Percentiles rank a stretch among this genome's conserved stretches.
Evolutionary conservation across 2,888 invertebrate species (phyloP).

Genomic region (Odontomyia ornata): DNA sequence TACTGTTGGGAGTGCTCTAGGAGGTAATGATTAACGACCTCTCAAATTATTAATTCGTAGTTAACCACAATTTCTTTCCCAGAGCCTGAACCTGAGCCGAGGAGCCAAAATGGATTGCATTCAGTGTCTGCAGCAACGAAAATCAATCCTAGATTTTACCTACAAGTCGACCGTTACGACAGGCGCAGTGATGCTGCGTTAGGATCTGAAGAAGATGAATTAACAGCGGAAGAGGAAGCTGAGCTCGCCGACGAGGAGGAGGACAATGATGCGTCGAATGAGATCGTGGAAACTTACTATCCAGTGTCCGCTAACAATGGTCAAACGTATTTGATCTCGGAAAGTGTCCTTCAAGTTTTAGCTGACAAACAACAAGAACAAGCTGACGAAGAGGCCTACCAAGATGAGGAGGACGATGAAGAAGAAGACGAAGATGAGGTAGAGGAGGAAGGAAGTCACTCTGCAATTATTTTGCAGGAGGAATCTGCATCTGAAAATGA

Average conservation of each 20-base stretch:
- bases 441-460: conserved; percentile 13
- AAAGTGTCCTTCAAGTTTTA: conserved; percentile 23
- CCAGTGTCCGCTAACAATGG: conserved; percentile 34
- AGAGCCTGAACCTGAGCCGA: background rate
- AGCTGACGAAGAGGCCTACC: background rate
- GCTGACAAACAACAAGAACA: conserved; percentile 25
- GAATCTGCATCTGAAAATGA: background rate
- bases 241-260: background rate
- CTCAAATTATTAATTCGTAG: background rate
- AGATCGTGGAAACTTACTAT: conserved; percentile 26
- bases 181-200: background rate
- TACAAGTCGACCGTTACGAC: background rate
- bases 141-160: conserved; percentile 35
- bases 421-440: conserved; percentile 29
- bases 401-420: background rate
- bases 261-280: conserved; percentile 9
- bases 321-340: conserved; percentile 38
- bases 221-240: conserved; percentile 5
- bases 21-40: background rate
- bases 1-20: background rate
- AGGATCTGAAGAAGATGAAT: conserved; percentile 29
- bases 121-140: background rate
- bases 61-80: background rate
- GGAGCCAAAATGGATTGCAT: background rate
- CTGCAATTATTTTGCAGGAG: conserved; percentile 20